Conservation (phyloP, 2,888 invertebrate genomes). For the Taenaris catops region DNA sequence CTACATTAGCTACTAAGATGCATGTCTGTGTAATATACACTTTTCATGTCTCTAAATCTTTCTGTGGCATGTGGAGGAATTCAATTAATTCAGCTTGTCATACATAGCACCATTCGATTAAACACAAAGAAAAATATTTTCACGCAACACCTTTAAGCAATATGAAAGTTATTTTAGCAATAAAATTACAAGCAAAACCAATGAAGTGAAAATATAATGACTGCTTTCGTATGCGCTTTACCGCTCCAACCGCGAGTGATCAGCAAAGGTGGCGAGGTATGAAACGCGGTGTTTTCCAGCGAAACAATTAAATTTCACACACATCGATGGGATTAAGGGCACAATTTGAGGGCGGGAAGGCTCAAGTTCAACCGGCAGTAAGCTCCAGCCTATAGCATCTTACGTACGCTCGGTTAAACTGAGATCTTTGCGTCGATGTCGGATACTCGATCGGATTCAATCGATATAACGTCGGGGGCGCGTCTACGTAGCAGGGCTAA, state of each 20-base stretch:
- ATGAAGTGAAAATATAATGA: slow-evolving; percentile 70
- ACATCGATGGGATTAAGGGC: slow-evolving; percentile 57
- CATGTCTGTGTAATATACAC: no score
- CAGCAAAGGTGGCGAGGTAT: slow-evolving; percentile 48
- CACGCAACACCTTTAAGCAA: no score
- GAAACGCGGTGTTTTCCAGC: slow-evolving; percentile 60
- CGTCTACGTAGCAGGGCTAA: slow-evolving; percentile 68
- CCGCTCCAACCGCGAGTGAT: slow-evolving; percentile 51
- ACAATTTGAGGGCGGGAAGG: slow-evolving; percentile 42
- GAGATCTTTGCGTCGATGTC: slow-evolving; percentile 52
- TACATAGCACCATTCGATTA: no score
- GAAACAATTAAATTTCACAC: slow-evolving; percentile 74
- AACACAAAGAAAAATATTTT: no score
- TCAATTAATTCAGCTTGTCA: no score
- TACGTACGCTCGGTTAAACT: slow-evolving; percentile 58
- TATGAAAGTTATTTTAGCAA: slow-evolving; percentile 16
- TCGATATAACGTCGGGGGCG: slow-evolving; percentile 61
- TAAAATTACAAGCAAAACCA: slow-evolving; percentile 12
- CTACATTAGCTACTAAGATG: no score
- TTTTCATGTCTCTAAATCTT: no score
- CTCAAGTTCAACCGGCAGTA: slow-evolving; percentile 38
- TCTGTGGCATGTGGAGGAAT: no score
- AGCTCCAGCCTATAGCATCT: slow-evolving; percentile 47
- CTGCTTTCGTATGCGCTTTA: slow-evolving; percentile 68
- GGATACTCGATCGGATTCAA: slow-evolving; percentile 50